phyloP scores from a whole-genome alignment of 2,888 invertebrate species.

The Drosophila atripex region DNA sequence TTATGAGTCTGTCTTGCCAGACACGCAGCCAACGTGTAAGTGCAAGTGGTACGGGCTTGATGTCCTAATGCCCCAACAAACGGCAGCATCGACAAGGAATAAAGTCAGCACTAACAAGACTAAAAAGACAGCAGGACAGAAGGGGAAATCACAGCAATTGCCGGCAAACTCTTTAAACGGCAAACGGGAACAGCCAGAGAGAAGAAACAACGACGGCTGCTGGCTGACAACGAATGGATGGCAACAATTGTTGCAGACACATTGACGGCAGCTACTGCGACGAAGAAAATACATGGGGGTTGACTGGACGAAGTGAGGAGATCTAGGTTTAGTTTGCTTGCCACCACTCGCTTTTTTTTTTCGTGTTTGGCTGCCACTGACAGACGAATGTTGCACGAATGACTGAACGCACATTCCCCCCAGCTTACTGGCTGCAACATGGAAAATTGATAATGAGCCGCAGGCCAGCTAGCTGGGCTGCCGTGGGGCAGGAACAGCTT shows the following conservation, averaged over 20 bases:
- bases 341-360: conserved; percentile 11
- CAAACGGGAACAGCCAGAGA: conserved; percentile 38
- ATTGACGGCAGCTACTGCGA: conserved; percentile 61
- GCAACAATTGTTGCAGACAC: conserved; percentile 80
- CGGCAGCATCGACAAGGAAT: conserved; percentile 31
- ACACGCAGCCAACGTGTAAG: conserved; percentile 68
- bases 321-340: conserved; percentile 59
- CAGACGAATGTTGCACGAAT: conserved; percentile 51
- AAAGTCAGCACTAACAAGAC: conserved; percentile 20
- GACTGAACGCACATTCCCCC: conserved; percentile 61
- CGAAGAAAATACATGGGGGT: conserved; percentile 24
- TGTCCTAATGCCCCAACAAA: conserved; percentile 72
- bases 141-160: conserved; percentile 65
- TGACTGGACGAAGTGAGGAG: not conserved
- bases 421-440: not conserved
- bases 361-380: conserved; percentile 47
- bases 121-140: conserved; percentile 13
- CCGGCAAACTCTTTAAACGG: conserved; percentile 55
- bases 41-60: conserved; percentile 63
- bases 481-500: conserved; percentile 5
- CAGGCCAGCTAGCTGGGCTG: conserved; percentile 31
- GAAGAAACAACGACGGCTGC: not conserved
- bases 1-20: conserved; percentile 47
- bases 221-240: conserved; percentile 64
- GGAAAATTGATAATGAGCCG: conserved; percentile 74